These are phyloP conservation scores for Drepana falcataria DNA, from an alignment of 2,888 invertebrate genomes.

Conservation along the genomic window DNA sequence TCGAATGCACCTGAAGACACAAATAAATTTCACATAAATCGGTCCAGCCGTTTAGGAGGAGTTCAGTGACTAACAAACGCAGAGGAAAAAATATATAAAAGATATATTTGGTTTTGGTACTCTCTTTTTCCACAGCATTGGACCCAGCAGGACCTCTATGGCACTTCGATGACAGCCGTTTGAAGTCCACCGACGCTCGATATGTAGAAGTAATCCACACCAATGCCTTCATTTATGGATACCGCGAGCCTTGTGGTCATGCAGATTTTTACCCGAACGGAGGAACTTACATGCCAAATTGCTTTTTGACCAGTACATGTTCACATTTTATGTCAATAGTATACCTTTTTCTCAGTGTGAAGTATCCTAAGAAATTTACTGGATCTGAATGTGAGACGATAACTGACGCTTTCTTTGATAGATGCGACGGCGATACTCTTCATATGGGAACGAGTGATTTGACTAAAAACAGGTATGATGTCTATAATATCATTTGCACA, in stretches of 20 bases:
- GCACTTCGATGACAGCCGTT: slow-evolving; percentile 31
- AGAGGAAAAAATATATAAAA: too few species aligned
- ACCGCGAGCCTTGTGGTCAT: slow-evolving; percentile 41
- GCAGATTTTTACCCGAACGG: slow-evolving; percentile 62
- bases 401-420: background rate
- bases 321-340: slow-evolving; percentile 41
- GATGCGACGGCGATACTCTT: background rate
- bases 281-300: slow-evolving; percentile 53
- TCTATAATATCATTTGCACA: too few species aligned
- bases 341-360: background rate
- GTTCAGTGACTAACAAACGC: too few species aligned
- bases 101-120: too few species aligned
- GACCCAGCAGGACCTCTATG: slow-evolving; percentile 65
- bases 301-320: slow-evolving; percentile 36
- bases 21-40: too few species aligned
- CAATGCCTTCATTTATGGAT: slow-evolving; percentile 41
- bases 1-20: too few species aligned
- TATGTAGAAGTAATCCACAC: slow-evolving; percentile 69
- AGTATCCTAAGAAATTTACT: background rate
- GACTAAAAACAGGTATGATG: background rate
- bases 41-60: too few species aligned
- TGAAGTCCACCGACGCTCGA: slow-evolving; percentile 39
- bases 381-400: background rate
- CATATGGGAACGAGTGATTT: slow-evolving; percentile 1
- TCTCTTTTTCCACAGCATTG: slow-evolving; percentile 34